Evolutionary conservation across 2,888 invertebrate species (phyloP), one percentile per base, ranked within the genome.

Genomic region (Pandemis cinnamomeana): DNA sequence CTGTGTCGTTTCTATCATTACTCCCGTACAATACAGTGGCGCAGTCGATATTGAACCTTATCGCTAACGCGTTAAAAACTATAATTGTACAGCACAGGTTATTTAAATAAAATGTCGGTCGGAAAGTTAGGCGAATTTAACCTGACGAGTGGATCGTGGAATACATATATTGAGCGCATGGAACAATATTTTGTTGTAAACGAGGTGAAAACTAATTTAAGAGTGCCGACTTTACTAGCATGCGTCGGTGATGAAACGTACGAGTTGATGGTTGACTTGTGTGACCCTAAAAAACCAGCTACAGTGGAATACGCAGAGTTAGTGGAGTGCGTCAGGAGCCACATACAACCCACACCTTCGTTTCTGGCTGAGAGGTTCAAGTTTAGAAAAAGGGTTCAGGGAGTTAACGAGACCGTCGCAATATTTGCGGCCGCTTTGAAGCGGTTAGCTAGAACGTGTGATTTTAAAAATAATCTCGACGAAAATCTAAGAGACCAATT

Each of bases 401-500:
- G 10, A 13, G 15, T 8, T 2, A 44, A 62, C 13, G 72, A 72
- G 27, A 63, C 62, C 0, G 46, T 72, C 6, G 72, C 72, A 6
- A 53, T 51, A 41, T 72, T 68, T 44, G 62, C 55, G 7, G 55
- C 71, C 15, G 51, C 42, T 11, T 11, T 71, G 5, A 71, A 71
- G 44, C 53, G n/a, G 5, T 20, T 71, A 8, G 55, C 55, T 3
- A 63, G 15, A 7, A 44, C 53, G 7, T 71, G 71, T n/a, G 55
- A 44, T 7, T 71, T 71, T n/a, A 42, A 11, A 7, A 4, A 53
- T 5, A 63, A n/a, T 13, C 36, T 71, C 6, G 13, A 71, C 1
- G 71, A 71, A 20, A 71, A 71, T 27, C 27, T 71, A 11, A 41
- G 71, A 13, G 71, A 71, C 44, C 71, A 71, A n/a, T 72, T 72